Conservation (phyloP, 2,888 invertebrate genomes). For the Agrotis clavis region DNA sequence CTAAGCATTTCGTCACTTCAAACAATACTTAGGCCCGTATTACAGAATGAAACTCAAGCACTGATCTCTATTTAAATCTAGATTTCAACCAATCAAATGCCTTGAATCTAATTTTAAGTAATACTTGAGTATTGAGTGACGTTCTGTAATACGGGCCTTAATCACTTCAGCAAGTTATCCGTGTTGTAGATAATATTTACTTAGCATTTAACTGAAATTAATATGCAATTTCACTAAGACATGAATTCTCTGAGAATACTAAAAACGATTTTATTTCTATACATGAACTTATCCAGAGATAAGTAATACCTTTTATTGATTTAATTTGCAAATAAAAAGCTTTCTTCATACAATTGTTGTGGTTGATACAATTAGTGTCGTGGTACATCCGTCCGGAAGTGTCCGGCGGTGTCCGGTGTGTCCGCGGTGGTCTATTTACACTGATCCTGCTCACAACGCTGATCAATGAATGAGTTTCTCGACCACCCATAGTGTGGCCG, state of each 20-base stretch:
- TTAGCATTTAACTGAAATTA: background rate
- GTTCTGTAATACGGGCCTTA: too few species aligned
- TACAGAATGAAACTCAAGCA: too few species aligned
- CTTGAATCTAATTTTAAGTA: too few species aligned
- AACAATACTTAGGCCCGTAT: too few species aligned
- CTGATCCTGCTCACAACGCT: constrained; percentile 75
- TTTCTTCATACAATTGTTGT: constrained; percentile 22
- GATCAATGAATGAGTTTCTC: constrained; percentile 75
- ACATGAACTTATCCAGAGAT: background rate
- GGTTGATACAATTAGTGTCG: constrained; percentile 57
- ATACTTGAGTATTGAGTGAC: too few species aligned
- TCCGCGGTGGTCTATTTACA: constrained; percentile 80
- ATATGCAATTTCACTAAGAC: background rate
- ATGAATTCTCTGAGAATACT: too few species aligned
- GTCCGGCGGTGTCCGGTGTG: constrained; percentile 75
- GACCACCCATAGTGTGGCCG: constrained; percentile 87
- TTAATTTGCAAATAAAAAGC: constrained; percentile 35
- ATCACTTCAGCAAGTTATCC: too few species aligned
- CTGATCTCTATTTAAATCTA: too few species aligned
- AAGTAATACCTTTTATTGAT: constrained; percentile 7
- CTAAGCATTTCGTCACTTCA: too few species aligned
- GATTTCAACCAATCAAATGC: too few species aligned
- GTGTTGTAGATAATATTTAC: too few species aligned
- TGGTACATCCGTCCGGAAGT: constrained; percentile 86
- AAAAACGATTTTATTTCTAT: background rate